Base-by-base conservation (phyloP, 2,888 invertebrate species). In the Spodoptera picta region DNA sequence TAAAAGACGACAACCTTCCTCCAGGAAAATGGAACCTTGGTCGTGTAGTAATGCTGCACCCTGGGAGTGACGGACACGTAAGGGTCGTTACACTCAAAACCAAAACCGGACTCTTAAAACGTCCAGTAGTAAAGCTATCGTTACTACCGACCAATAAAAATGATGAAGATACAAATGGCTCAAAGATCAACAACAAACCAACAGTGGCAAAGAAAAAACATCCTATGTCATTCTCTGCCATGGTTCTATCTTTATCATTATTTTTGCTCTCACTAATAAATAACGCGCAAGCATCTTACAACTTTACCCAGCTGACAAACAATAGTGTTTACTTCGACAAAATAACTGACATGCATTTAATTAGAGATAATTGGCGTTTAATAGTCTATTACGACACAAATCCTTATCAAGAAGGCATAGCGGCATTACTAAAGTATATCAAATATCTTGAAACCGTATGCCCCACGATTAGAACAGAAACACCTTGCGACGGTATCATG, bases 301-400 rank as follows among this genome's bases (percentile, higher is more conserved):
- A 41, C 23, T 31, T 23, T 12, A 44, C 45, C 14, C 31, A 19
- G 19, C 19, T 14, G 2, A 5, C 43, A 2, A 58, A 23, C 31
- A 49, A 58, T 4, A 58, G 58, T 9, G 12, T 58, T 19, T 51
- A 58, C 14, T 58, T 58, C 36, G 58, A 51, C 41, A 58, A 51
- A 23, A 36, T 51, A 9, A 45, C 58, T 1, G 23, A 60, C 24
- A 60, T 60, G 59, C 46, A 52, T 4, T 12, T 60, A 19, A 43
- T 51, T 46, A 11, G 50, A 41, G 51, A 61, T 4, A 36, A 51
- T 46, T 63, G 63, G 57, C 51, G 12, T 4, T 53, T 63, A 47
- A 47, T 57, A 12, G 53, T 53, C n/a, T 63, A 44, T 45, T 63
- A 63, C 48, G 47, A 62, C 12, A 55, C 49, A 6, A 10, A 44